Base-by-base conservation (phyloP, 1,140 invertebrate genomes). In the Lerema accius region DNA sequence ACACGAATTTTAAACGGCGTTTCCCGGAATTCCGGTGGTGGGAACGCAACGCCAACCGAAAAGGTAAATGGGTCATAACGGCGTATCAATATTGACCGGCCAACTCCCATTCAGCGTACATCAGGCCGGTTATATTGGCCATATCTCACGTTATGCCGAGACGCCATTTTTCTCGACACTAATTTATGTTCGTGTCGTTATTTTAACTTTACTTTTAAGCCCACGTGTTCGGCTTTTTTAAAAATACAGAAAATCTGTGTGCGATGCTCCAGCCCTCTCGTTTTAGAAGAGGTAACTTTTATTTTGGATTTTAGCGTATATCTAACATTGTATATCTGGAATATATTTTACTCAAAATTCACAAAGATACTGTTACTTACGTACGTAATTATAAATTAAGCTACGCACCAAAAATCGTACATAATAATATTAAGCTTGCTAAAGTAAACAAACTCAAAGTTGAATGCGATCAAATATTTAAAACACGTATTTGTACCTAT, bases 51-150 rank as follows among this genome's bases (percentile, higher is more conserved):
- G 62, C 70, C 69, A 61, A 67, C 77, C 76, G 67, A 80, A 84
- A 86, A 84, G 72, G 80, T 84, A 83, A 86, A 83, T 83, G 80
- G 80, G 69, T 80, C 78, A 83, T 86, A 86, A 84, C 83, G 71
- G 70, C 75, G 73, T 84, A 86, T 84, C 84, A 86, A 84, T 86
- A 84, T 84, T 84, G 80, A 86, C 84, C 80, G 81, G 73, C 72
- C 76, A 65, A 73, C 76, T 78, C 75, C 69, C 75, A 76, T 75
- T 73, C 73, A 77, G 45, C 77, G 78, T 82, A 73, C 80, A 82
- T 80, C 80, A 82, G 76, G 65, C 61, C 67, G 65, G 70, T 80
- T 84, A 82, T 78, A 80, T 78, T 80, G 76, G 72, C 73, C 80
- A 84, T 86, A 79, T 83, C 77, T 80, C 77, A 80, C 76, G 67